Conservation (phyloP, 2,113 vertebrate species). For the Gadus macrocephalus region DNA sequence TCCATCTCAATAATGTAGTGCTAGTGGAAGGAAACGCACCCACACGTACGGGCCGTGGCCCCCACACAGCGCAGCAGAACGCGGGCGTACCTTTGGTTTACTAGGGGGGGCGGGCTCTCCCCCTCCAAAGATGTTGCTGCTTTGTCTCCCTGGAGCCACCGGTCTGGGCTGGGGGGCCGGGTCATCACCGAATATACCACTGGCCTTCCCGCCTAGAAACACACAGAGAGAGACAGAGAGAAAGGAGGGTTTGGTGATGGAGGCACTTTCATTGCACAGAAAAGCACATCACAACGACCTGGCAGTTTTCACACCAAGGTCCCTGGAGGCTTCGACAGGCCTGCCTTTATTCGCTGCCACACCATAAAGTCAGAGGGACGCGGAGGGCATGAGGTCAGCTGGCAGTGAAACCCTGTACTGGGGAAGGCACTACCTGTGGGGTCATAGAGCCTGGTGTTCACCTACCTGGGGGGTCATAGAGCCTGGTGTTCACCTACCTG, state of each 20-base stretch:
- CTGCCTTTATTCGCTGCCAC: conserved; percentile 13
- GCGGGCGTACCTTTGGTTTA: conserved; percentile 86
- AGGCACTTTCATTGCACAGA: conserved; percentile 1
- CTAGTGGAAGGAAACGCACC: too few relatives aligned
- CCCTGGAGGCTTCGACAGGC: conserved; percentile 5
- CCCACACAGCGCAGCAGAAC: neutral
- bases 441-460: conserved; percentile 43
- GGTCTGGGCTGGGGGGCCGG: conserved; percentile 67
- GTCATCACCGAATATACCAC: conserved; percentile 84
- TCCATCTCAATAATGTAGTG: too few relatives aligned
- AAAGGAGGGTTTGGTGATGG: neutral
- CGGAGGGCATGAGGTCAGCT: too few relatives aligned
- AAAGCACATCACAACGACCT: conserved; percentile 15
- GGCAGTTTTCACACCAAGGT: conserved; percentile 37
- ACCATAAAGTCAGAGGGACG: neutral
- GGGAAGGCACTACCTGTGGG: neutral
- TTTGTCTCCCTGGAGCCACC: conserved; percentile 74
- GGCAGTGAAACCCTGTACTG: too few relatives aligned
- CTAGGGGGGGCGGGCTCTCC: conserved; percentile 78
- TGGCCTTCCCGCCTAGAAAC: conserved; percentile 71
- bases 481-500: conserved; percentile 68
- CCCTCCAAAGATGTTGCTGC: conserved; percentile 81
- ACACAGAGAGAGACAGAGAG: neutral
- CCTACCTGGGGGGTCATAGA: conserved; percentile 88
- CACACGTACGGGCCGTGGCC: too few relatives aligned